phyloP scores from a whole-genome alignment of 2,113 vertebrate species.

The Erpornis zantholeuca region DNA sequence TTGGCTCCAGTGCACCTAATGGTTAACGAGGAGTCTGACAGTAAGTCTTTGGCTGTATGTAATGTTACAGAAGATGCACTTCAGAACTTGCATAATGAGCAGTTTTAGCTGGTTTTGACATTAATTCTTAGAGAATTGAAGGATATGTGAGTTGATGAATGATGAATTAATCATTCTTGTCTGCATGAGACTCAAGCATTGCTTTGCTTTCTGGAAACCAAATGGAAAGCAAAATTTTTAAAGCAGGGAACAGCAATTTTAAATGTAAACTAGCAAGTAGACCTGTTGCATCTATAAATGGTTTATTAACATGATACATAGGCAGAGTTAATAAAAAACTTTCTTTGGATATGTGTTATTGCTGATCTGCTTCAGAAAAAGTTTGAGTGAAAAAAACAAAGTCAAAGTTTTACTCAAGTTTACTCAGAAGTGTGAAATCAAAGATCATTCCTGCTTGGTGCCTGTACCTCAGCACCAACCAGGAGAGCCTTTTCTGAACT shows the following conservation, averaged over 20 bases:
- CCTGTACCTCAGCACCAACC: neutral
- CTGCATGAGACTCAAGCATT: neutral
- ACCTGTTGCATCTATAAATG: neutral
- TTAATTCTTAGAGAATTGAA: neutral
- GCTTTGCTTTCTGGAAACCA: neutral
- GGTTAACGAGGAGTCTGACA: neutral
- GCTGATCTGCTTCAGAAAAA: neutral
- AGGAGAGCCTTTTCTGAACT: neutral
- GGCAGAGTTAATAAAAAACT: neutral
- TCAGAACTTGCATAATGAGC: neutral
- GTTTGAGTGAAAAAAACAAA: neutral
- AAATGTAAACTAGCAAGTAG: neutral
- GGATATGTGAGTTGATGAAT: neutral
- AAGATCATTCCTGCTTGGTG: neutral
- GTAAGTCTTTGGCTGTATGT: neutral
- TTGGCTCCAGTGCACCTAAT: neutral
- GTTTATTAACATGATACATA: neutral
- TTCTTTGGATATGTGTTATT: fast-evolving
- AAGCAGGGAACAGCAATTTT: neutral
- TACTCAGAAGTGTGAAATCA: neutral
- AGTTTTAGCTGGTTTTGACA: neutral
- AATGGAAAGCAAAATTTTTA: neutral
- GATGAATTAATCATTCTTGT: neutral
- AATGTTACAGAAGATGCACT: neutral
- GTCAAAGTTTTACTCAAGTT: neutral